phyloP scores from a whole-genome alignment of 2,113 vertebrate genomes.

The Laticauda colubrina region DNA sequence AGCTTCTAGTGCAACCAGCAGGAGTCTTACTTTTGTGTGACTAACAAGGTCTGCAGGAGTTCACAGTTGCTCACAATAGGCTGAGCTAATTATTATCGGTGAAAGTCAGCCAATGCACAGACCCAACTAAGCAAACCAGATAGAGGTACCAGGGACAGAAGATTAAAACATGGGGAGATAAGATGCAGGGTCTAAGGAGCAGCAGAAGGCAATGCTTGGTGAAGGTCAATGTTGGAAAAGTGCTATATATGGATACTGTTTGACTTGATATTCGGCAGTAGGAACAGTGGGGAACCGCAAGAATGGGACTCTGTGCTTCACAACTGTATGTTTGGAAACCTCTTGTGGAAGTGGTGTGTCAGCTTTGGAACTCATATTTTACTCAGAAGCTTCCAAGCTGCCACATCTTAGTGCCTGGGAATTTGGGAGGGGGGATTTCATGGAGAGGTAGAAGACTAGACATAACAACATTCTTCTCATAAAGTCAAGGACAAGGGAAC shows the following conservation, averaged over 20 bases:
- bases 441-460: too few relatives aligned
- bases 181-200: not conserved
- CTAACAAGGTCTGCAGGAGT: conserved; percentile 28
- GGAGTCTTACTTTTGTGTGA: conserved; percentile 35
- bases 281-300: not conserved
- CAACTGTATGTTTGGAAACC: too few relatives aligned
- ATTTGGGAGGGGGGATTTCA: too few relatives aligned
- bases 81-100: conserved; percentile 61
- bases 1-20: conserved; percentile 31
- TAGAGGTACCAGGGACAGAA: conserved; percentile 33
- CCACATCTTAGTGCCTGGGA: too few relatives aligned
- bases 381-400: too few relatives aligned
- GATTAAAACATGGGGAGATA: conserved; percentile 42
- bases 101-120: conserved; percentile 18
- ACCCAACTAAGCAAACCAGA: conserved; percentile 33
- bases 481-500: too few relatives aligned
- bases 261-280: not conserved
- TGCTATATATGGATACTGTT: not conserved
- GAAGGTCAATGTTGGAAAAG: conserved; percentile 15
- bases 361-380: too few relatives aligned
- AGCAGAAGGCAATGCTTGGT: not conserved
- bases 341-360: not conserved
- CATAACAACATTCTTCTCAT: too few relatives aligned
- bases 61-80: conserved; percentile 41
- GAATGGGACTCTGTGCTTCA: not conserved